Base-by-base conservation (phyloP, 2,797 vertebrate genomes). In the Lepidocolaptes lacrymiger region DNA sequence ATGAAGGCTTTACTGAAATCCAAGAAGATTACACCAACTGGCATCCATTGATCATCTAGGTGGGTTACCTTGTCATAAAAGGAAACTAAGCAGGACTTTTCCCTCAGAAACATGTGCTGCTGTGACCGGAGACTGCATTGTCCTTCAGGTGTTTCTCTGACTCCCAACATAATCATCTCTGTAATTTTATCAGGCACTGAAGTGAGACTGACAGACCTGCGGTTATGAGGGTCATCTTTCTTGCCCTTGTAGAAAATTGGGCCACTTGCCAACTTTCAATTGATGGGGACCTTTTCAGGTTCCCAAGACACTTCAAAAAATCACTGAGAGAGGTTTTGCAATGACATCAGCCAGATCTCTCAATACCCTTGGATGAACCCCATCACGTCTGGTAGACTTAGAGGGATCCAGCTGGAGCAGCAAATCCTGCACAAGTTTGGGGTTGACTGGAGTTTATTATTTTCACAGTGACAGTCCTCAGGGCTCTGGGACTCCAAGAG, bases 211-310 rank as follows among this genome's bases (percentile, higher is more conserved):
- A 72, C 32, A 69, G 28, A 56, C 16, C 9, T 37, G 20, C 24
- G 11, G 43, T 34, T 56, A 76, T 19, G 23, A 36, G 19, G 21
- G 27, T 5, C 27, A 49, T 43, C 16, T 43, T 68, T 36, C 41
- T 55, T 28, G 36, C 32, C 13, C 27, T 89, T 82, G 27, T 22
- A 12, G 23, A 69, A 88, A 68, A 75, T 0, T 3, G 26, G 24
- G 23, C 34, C 11, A 76, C 56, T 51, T 63, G 16, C 16, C 27
- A 15, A 28, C 16, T 56, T 56, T 32, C 36, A 37, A 43, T 37
- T 1, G 0, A 69, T 0, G n/a, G 16, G 11, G 16, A 76, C 32
- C 17, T 56, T 56, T 76, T 51, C 43, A 55, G 16, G 51, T 21
- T 37, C 27, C 51, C 4, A 6, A 56, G 27, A 83, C 9, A 11